phyloP scores from a whole-genome alignment of 2,888 invertebrate species.

The Eledona agricola region DNA sequence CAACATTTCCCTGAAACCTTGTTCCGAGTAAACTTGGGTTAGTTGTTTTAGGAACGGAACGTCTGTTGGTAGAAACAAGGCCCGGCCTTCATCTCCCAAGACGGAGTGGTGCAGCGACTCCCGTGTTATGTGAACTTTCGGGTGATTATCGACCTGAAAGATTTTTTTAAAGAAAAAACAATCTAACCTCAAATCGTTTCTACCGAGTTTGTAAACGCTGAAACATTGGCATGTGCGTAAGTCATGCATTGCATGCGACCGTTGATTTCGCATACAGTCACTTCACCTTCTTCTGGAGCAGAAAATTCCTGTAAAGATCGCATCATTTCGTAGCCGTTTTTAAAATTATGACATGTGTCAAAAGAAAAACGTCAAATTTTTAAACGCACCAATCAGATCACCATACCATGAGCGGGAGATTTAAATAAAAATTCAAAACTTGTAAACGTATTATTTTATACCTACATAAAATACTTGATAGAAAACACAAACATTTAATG shows the following conservation, averaged over 20 bases:
- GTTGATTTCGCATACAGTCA: constrained; percentile 71
- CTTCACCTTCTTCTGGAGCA: constrained; percentile 61
- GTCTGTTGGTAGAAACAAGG: constrained; percentile 71
- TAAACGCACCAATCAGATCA: too few relatives aligned
- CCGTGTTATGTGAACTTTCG: constrained; percentile 74
- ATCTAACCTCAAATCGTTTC: constrained; percentile 46
- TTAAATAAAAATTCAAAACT: too few relatives aligned
- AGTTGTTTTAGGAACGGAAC: constrained; percentile 79
- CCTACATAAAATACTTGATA: constrained; percentile 30
- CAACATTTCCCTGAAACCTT: constrained; percentile 76
- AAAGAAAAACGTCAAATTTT: too few relatives aligned
- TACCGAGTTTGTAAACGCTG: constrained; percentile 69
- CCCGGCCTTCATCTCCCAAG: constrained; percentile 65
- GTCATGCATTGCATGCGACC: constrained; percentile 70
- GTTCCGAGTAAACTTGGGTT: constrained; percentile 78
- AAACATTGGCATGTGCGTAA: constrained; percentile 66
- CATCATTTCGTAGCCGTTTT: constrained; percentile 50
- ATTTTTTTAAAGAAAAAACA: constrained; percentile 58
- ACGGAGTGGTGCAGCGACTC: constrained; percentile 68
- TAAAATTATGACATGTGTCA: too few relatives aligned
- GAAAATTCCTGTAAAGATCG: constrained; percentile 55
- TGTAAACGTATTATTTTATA: too few relatives aligned
- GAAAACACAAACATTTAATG: constrained; percentile 19
- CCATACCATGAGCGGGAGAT: too few relatives aligned
- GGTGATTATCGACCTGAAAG: constrained; percentile 72